phyloP scores from a whole-genome alignment of 1,140 invertebrate species.

The Ceratina australensis region DNA sequence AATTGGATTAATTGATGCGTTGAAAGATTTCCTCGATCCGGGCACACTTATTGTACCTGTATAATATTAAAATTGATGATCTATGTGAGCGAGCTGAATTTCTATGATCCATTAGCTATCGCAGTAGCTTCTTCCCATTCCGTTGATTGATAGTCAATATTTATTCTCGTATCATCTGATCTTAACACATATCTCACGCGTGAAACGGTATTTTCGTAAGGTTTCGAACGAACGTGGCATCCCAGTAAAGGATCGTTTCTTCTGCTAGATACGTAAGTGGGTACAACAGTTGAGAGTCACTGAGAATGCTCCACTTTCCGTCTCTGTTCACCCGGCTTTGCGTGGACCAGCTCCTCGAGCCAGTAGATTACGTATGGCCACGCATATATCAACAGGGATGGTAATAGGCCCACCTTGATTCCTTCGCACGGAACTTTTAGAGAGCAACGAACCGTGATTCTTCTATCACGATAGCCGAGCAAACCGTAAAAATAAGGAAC shows the following conservation, averaged over 20 bases:
- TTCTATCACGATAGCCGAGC: not conserved
- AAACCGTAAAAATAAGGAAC: too few relatives aligned
- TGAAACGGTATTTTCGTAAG: too few relatives aligned
- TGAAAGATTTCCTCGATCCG: not conserved
- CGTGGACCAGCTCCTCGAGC: slow-evolving; percentile 18
- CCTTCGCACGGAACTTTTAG: not conserved
- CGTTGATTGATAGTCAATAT: too few relatives aligned
- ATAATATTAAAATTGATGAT: not conserved
- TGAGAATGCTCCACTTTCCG: slow-evolving; percentile 56
- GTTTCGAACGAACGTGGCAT: too few relatives aligned
- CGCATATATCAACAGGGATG: slow-evolving; percentile 36
- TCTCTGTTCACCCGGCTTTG: slow-evolving; percentile 46
- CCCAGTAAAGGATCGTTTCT: too few relatives aligned
- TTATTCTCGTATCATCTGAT: too few relatives aligned
- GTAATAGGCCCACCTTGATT: slow-evolving; percentile 26
- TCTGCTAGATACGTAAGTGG: not conserved
- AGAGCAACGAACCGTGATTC: slow-evolving; percentile 7
- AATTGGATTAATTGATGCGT: not conserved
- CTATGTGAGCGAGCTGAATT: not conserved
- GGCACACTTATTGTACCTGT: not conserved
- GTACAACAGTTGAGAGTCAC: slow-evolving; percentile 41
- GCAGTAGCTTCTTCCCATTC: too few relatives aligned
- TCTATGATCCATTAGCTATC: too few relatives aligned
- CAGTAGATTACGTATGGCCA: slow-evolving; percentile 31
- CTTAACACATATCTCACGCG: not conserved